Percentiles rank a stretch among this genome's conserved stretches.
phyloP scores from a whole-genome alignment of 2,888 invertebrate genomes.

The Meliscaeva auricollis region DNA sequence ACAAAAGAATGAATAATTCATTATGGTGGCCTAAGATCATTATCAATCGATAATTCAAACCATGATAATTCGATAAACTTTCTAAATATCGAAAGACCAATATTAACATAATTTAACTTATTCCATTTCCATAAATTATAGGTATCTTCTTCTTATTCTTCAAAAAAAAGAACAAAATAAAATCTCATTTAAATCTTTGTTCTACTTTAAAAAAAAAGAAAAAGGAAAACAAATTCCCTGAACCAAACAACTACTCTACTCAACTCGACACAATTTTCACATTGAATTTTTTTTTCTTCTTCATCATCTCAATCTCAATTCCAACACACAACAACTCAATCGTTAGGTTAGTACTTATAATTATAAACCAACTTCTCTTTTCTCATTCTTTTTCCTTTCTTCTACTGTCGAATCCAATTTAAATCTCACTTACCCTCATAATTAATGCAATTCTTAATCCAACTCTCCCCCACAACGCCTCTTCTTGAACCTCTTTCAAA shows the following conservation, averaged over 20 bases:
- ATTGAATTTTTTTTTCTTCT: background rate
- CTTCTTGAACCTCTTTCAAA: background rate
- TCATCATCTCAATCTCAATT: background rate
- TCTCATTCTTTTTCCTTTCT: background rate
- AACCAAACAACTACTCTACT: background rate
- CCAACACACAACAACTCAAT: background rate
- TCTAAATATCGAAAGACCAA: background rate
- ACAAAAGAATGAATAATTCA: no score
- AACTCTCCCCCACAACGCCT: background rate
- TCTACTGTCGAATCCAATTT: conserved; percentile 54
- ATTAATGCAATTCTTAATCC: conserved; percentile 66
- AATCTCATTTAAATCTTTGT: no score
- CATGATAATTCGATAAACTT: background rate
- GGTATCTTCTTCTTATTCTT: background rate
- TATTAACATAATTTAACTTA: background rate
- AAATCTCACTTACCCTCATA: conserved; percentile 66
- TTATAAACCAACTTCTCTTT: conserved; percentile 16
- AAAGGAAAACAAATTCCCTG: no score
- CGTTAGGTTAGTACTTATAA: conserved; percentile 4
- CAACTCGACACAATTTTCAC: background rate
- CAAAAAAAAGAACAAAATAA: no score
- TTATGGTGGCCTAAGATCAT: no score
- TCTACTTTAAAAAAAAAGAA: background rate
- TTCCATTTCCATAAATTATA: background rate
- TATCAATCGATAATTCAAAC: no score